Evolutionary conservation across 1,140 invertebrate species (phyloP), one percentile per base, ranked within the genome.

Genomic region (Helicoverpa zea): DNA sequence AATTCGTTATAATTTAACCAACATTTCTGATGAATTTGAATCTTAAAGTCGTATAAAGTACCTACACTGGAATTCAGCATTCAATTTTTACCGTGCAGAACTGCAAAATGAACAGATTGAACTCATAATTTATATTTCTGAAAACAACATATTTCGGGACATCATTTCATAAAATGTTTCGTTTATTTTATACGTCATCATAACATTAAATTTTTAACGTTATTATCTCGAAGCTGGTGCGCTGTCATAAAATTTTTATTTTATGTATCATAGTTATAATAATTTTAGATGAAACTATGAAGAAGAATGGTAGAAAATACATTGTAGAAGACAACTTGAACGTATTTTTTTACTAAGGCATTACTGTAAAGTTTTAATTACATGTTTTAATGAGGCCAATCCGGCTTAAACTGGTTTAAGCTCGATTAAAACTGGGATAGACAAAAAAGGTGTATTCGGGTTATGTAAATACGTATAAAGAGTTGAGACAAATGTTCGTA

Each of bases 361-460:
- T 10, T 2, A 73, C 10, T 49, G 35, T 10, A n/a, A 64, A 64
- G n/a, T 35, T 61, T 75, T 75, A 75, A 75, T 75, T 61, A 75
- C 10, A 75, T 61, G 18, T 73, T 73, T 73, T 54, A 58, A 35
- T 35, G 16, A 56, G 43, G 16, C 16, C 18, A 13, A 47, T 16
- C 1, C 30, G 11, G 64, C 18, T 29, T 30, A 68, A 49, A 43
- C 43, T 18, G 35, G 10, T 43, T 43, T 1, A 43, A 43, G 35
- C 35, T 35, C 3, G 43, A 2, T 49, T 68, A 58, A 58, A 16
- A 23, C 56, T 10, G 56, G 16, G 12, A 56, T 7, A 18, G 7
- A 58, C 2, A 58, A 58, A 58, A n/a, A 56, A 3, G 4, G 13
- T 2, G 9, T 58, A 58, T 7, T 58, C 11, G n/a, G 52, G 52